Conservation (phyloP, 2,888 invertebrate genomes). For the Catocala sponsa region DNA sequence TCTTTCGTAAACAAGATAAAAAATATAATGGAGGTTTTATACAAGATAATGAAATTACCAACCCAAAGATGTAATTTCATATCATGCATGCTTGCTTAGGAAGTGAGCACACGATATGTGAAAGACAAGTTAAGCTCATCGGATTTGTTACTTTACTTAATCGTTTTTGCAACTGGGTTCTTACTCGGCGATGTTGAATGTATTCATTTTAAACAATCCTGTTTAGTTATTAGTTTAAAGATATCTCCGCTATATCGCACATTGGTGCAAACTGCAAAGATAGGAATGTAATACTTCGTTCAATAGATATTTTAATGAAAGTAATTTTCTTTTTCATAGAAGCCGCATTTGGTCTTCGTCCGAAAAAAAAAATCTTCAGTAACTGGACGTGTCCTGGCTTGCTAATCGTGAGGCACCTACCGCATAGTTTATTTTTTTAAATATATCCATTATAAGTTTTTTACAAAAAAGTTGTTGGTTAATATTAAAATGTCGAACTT, state of each 20-base stretch:
- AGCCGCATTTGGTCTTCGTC: slow-evolving; percentile 19
- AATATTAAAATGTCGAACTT: slow-evolving; percentile 11
- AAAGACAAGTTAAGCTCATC: slow-evolving; percentile 30
- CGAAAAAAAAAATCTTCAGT: slow-evolving; percentile 21
- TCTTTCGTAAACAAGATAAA: too few species aligned
- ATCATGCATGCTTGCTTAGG: slow-evolving; percentile 27
- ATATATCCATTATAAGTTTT: too few species aligned
- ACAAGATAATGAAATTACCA: slow-evolving; percentile 1
- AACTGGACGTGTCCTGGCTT: slow-evolving; percentile 21
- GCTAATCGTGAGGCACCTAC: slow-evolving; percentile 12
- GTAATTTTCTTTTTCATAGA: slow-evolving; percentile 30
- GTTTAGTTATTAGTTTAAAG: slow-evolving; percentile 3
- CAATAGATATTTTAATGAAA: slow-evolving; percentile 24
- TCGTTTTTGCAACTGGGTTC: slow-evolving; percentile 22
- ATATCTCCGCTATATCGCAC: not conserved
- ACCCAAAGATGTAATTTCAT: slow-evolving; percentile 14
- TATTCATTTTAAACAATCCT: slow-evolving; percentile 19
- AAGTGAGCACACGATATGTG: slow-evolving; percentile 17
- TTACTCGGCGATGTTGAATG: slow-evolving; percentile 6
- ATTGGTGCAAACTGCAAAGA: not conserved
- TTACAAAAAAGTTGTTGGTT: too few species aligned
- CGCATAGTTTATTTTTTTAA: not conserved
- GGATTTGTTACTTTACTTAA: slow-evolving; percentile 23
- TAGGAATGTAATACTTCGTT: not conserved
- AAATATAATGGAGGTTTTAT: too few species aligned